Evolutionary conservation across 1,140 invertebrate genomes (phyloP), one percentile per base, ranked within the genome.

Genomic region (Leptinotarsa undecemlineata): DNA sequence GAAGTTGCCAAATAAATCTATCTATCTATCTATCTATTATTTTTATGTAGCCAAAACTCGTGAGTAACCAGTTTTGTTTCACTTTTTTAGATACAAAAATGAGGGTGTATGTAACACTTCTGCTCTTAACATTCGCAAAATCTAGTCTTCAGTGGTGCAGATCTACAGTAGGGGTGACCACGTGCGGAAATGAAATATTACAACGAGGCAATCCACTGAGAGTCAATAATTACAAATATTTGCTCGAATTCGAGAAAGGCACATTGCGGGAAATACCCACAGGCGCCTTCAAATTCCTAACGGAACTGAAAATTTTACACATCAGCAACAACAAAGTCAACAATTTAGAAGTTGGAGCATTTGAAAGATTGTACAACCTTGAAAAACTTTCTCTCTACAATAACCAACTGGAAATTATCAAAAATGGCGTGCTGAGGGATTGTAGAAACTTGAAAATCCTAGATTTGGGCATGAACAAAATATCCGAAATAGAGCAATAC

Each of bases 381-480:
- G 51, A 71, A 47, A 68, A 74, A 71, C 63, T 80, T 21, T 76
- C 74, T 74, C 47, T 80, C 6, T 76, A 78, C 42, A 68, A 78
- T 20, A 80, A 80, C 48, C 51, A 75, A 48, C 57, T 78, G 57
- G 71, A 21, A 51, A 48, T 21, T 61, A 68, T 80, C 4, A 61
- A 67, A 17, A 62, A 72, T 5, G 67, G 73, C 19, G 51, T 51
- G 15, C 76, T 80, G 26, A 71, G 71, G 17, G 48, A 73, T 51
- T 72, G 63, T 17, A n/a, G 6, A 3, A 71, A 62, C 23, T 42
- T 80, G 42, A 74, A 76, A 73, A 74, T 71, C 33, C 42, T 80
- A 42, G 75, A 80, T 68, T 70, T 80, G 14, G 73, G 78, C 20
- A 17, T 73, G 57, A 80, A 80, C 48, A 74, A 78, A 70, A 76